phyloP scores from a whole-genome alignment of 2,888 invertebrate genomes.

The Andrena minutula region DNA sequence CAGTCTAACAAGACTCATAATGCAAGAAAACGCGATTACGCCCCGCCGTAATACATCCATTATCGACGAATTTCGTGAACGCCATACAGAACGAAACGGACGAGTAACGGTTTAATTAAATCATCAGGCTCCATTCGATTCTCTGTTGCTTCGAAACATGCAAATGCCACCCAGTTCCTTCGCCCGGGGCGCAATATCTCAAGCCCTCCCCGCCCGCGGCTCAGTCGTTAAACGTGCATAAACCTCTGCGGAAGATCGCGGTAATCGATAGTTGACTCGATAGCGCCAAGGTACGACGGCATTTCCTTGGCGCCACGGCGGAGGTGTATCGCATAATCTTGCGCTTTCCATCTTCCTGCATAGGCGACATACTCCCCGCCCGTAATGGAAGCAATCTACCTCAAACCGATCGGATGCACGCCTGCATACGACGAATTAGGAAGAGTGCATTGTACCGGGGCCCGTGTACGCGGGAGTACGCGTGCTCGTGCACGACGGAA shows the following conservation, averaged over 20 bases:
- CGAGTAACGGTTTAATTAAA: conserved; percentile 10
- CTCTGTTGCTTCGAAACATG: conserved; percentile 27
- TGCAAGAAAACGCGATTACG: neutral
- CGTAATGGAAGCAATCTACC: conserved; percentile 44
- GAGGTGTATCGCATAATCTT: conserved; percentile 44
- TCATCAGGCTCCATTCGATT: conserved; percentile 7
- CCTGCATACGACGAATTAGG: conserved; percentile 48
- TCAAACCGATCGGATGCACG: conserved; percentile 49
- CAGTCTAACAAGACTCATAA: no score
- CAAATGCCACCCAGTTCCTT: conserved; percentile 15
- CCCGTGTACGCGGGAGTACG: neutral
- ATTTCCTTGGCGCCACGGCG: conserved; percentile 22
- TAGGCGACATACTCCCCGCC: conserved; percentile 27
- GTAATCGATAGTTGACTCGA: conserved; percentile 60
- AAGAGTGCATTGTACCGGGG: conserved; percentile 35
- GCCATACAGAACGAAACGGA: neutral
- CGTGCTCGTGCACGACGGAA: neutral
- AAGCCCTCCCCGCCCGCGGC: neutral
- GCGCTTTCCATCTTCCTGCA: conserved; percentile 52
- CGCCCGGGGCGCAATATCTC: conserved; percentile 13
- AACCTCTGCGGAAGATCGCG: conserved; percentile 53
- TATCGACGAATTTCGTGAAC: neutral
- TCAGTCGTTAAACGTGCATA: conserved; percentile 39
- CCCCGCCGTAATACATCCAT: neutral
- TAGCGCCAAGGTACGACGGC: conserved; percentile 29